A percentile compares a stretch with the other conserved stretches of the same genome.
phyloP scores from a whole-genome alignment of 2,797 vertebrate species.

The Acipenser transmontanus region DNA sequence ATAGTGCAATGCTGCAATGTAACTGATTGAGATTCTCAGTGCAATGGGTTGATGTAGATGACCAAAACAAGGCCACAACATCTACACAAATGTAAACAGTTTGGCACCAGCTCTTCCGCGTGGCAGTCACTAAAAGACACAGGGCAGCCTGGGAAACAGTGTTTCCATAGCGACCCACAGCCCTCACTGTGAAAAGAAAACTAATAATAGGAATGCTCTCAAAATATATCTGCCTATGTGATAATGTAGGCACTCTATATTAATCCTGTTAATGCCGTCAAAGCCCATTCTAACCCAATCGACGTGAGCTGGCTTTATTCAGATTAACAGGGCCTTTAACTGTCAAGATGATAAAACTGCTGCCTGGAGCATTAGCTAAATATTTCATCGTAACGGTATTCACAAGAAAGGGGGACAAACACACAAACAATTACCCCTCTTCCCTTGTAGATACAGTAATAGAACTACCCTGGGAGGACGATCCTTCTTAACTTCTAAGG shows the following conservation, averaged over 20 bases:
- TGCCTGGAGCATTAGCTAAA: no score
- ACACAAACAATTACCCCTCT: no score
- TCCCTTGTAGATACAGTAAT: no score
- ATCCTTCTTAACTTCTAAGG: no score
- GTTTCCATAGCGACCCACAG: background rate
- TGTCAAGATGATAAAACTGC: no score
- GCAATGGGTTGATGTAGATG: slow-evolving; percentile 24
- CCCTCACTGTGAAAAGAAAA: background rate
- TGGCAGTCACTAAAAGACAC: background rate
- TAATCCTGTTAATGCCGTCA: slow-evolving; percentile 1
- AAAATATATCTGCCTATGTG: background rate
- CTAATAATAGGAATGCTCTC: background rate
- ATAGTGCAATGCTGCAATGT: slow-evolving; percentile 10
- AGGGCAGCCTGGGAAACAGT: slow-evolving; percentile 1
- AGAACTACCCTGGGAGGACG: no score
- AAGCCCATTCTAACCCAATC: background rate
- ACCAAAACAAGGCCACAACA: slow-evolving; percentile 25
- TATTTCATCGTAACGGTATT: no score
- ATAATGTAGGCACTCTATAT: background rate
- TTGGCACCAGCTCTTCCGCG: slow-evolving; percentile 13
- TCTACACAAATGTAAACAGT: slow-evolving; percentile 27
- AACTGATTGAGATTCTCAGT: slow-evolving; percentile 20
- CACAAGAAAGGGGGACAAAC: no score
- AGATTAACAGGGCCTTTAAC: no score
- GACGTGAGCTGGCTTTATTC: background rate